Evolutionary conservation across 2,113 vertebrate genomes (phyloP), one percentile per base, ranked within the genome.

Genomic region (Sylvicapra grimmia): DNA sequence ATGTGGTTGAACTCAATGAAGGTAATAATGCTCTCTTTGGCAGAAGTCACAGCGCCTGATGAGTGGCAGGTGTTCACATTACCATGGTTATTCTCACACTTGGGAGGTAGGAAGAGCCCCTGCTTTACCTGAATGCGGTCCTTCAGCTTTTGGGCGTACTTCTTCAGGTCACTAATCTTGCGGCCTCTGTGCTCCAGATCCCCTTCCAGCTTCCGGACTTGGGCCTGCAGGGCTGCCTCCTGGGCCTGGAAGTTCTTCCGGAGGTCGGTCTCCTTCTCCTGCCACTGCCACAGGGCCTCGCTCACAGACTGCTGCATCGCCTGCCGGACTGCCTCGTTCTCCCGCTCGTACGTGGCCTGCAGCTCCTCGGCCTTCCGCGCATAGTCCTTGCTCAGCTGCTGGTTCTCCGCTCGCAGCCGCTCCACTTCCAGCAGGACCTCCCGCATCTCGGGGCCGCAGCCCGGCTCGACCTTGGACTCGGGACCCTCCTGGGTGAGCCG

Each of bases 111-210:
- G 36, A 3, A 6, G 75, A 13, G 36, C 14, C 0, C 21, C 18
- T 15, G 31, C 49, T 2, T 95, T 99, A 99, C 99, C 99, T 99
- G 99, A 87, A 99, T 99, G 96, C 98, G 98, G 56, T 99, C 99
- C 97, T 99, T 99, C 93, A 99, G 98, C 95, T 99, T 99, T 95
- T 99, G 98, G 7, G 99, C 99, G 86, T 99, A 99, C 77, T 99
- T 99, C 98, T 99, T 99, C 97, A 98, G 98, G 97, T 99, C 99
- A 9, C 98, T 98, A 94, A 99, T 98, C 96, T 99, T 99, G 97
- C 99, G 99, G 91, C 98, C 99, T 97, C 99, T 99, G 86, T 98
- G 98, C 82, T 99, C 99, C 93, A 99, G 97, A 85, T 99, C 99
- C 1, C 98, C 98, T 75, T 99, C 99, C 31, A 99, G 98, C 96